phyloP scores from a whole-genome alignment of 2,797 vertebrate species.

The Halcyon chelicuti region DNA sequence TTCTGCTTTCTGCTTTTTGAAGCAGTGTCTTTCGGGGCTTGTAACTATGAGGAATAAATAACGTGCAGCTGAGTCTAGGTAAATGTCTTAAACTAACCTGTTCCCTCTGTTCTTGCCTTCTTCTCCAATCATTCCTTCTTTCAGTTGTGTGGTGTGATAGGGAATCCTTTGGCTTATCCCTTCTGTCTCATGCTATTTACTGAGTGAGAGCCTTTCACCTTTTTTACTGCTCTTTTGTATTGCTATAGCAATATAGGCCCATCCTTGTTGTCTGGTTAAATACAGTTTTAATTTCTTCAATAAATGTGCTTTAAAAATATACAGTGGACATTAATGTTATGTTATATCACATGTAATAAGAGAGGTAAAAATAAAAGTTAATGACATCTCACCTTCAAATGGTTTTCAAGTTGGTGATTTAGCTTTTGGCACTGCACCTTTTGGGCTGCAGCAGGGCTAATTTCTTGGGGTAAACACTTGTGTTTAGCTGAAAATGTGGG shows the following conservation, averaged over 20 bases:
- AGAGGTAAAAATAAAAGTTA: not conserved
- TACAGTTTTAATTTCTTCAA: conserved; percentile 3
- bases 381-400: not conserved
- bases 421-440: not conserved
- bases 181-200: not conserved
- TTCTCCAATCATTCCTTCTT: not conserved
- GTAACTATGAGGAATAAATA: not conserved
- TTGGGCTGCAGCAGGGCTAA: not conserved
- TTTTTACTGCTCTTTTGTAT: not conserved
- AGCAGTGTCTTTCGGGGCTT: not conserved
- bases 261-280: not conserved
- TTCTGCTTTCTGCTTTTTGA: not conserved
- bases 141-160: not conserved
- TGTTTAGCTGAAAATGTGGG: not conserved
- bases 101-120: not conserved
- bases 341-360: not conserved
- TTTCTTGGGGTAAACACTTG: not conserved
- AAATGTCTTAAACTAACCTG: not conserved
- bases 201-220: not conserved
- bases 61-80: not conserved
- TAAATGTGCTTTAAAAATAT: not conserved
- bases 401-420: not conserved
- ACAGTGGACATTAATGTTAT: not conserved
- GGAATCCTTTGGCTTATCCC: not conserved
- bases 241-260: not conserved